Conservation (phyloP, 35 echinoderm and acorn worm species). For the Heliocidaris tuberculata region DNA sequence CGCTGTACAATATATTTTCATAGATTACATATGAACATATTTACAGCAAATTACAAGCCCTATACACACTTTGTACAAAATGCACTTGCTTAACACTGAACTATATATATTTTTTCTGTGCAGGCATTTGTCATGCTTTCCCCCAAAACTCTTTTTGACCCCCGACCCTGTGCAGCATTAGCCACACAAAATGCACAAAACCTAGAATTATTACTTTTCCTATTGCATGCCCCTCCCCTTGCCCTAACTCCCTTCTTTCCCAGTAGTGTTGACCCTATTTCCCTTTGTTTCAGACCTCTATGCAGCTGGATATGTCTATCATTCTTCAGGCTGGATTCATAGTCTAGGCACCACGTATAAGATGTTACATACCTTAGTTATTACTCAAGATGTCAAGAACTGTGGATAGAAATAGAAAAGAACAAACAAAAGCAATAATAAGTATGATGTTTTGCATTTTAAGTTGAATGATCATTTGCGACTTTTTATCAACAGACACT, state of each 20-base stretch:
- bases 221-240: neutral
- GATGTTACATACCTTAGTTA: constrained; percentile 11
- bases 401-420: neutral
- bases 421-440: neutral
- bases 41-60: neutral
- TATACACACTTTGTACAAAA: neutral
- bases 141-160: no score
- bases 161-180: neutral
- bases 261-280: neutral
- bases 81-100: neutral
- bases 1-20: constrained; percentile 3
- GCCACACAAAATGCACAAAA: neutral
- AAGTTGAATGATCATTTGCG: neutral
- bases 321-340: neutral
- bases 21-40: neutral
- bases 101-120: no score
- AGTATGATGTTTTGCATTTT: neutral
- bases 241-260: neutral
- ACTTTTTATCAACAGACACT: neutral
- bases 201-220: neutral
- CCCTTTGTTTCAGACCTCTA: neutral
- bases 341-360: neutral
- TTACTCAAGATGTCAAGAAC: constrained; percentile 9
- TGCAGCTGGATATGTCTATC: neutral
- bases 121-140: no score